These are phyloP conservation scores for Elysia crispata DNA, from an alignment of 2,888 invertebrate genomes.

Conservation along the genomic window DNA sequence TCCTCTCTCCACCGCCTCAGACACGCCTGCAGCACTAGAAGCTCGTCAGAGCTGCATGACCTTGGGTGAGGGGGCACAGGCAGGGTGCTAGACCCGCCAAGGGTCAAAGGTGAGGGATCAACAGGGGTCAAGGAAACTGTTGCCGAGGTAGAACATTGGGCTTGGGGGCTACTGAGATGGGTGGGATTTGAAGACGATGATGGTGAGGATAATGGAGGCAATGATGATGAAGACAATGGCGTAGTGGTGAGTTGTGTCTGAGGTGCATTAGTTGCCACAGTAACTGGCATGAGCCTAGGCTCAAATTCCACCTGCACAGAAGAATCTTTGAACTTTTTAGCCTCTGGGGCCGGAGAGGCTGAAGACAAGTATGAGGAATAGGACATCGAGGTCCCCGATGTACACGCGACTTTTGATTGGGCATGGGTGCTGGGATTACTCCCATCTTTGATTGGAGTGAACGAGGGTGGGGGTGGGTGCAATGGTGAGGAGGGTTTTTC, in stretches of 20 bases:
- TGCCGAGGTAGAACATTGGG: neutral
- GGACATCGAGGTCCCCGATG: neutral
- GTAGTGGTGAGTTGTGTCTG: no score
- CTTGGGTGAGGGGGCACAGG: conserved; percentile 60
- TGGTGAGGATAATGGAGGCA: neutral
- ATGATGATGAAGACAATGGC: no score
- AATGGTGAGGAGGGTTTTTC: neutral
- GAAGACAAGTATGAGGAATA: conserved; percentile 14
- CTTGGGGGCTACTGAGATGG: neutral
- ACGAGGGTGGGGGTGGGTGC: neutral
- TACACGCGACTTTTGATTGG: neutral
- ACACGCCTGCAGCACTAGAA: conserved; percentile 76
- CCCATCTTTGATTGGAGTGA: neutral
- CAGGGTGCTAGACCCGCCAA: neutral
- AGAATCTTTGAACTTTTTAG: conserved; percentile 46
- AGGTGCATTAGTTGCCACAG: neutral
- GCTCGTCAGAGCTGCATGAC: conserved; percentile 73
- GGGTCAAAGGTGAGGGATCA: neutral
- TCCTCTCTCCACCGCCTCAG: conserved; percentile 77
- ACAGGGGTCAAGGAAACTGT: no score
- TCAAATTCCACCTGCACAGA: conserved; percentile 42
- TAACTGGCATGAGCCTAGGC: conserved; percentile 23
- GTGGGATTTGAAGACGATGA: neutral
- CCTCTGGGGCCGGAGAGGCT: conserved; percentile 38
- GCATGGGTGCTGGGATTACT: neutral